Base-by-base conservation (phyloP, 2,113 vertebrate genomes). In the Prunella fulvescens region DNA sequence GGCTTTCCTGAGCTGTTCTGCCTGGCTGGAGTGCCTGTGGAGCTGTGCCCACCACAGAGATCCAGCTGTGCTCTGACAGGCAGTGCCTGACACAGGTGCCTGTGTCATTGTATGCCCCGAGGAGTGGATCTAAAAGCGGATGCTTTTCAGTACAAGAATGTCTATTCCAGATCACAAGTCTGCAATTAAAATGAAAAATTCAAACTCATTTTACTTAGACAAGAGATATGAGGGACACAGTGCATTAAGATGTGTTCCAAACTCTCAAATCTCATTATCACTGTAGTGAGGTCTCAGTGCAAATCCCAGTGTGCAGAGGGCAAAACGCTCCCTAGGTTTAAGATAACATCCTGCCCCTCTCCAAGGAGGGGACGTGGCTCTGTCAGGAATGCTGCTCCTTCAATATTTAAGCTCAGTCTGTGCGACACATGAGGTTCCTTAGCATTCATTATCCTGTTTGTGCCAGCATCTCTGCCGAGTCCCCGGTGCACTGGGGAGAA, bases 131-230 rank as follows among this genome's bases (percentile, higher is more conserved):
- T 91, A 37, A 94, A 74, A 88, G 81, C 1, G 0, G 84, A 66
- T 86, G 64, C 57, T 93, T 93, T 94, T 92, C 93, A 70, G 81
- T 62, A 90, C 93, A 77, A 88, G 81, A 35, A 66, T n/a, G 51
- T 40, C 87, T 90, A 58, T 81, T 76, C 54, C 87, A 85, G 35
- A 91, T 85, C 87, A 66, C 74, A 67, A 85, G 66, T 28, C 85
- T 73, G 67, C 26, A 35, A 83, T 91, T 91, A 77, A 94, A 61
- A 91, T 94, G 84, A 95, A 96, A 95, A 95, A 95, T 91, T 95
- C 85, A 91, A 82, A 31, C 85, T 94, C 79, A 10, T 87, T 95
- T 92, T 88, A 76, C 88, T 92, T 19, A 80, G 74, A 77, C 86
- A 85, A 80, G 90, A 66, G 45, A n/a, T 65, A 40, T 1, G 47